Percentiles rank a stretch among this genome's conserved stretches.
Evolutionary conservation across 1,140 invertebrate genomes (phyloP).

Genomic region (Aplysia californica): DNA sequence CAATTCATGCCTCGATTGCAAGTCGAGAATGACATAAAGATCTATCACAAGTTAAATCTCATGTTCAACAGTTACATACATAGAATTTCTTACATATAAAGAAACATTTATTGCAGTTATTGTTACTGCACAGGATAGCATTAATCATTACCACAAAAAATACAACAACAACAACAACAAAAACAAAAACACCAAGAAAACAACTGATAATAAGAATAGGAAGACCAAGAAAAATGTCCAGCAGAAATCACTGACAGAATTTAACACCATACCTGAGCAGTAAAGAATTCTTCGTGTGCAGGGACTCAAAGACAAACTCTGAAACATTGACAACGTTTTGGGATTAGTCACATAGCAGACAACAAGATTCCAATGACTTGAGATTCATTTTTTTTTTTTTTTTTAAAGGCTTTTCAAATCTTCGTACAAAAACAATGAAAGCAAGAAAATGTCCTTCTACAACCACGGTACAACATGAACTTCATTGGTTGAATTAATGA

Average conservation of each 20-base stretch:
- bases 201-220: neutral
- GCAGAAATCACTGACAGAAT: neutral
- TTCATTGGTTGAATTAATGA: neutral
- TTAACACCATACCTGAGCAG: neutral
- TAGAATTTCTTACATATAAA: too few species aligned
- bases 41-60: too few species aligned
- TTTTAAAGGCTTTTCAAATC: neutral
- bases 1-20: too few species aligned
- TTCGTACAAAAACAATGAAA: neutral
- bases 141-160: neutral
- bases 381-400: too few species aligned
- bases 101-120: too few species aligned
- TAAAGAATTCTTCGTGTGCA: neutral
- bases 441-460: neutral
- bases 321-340: neutral
- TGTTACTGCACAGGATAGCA: neutral
- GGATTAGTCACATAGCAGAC: too few species aligned
- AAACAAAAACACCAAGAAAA: neutral
- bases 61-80: too few species aligned
- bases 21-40: too few species aligned
- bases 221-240: neutral
- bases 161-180: neutral
- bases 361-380: too few species aligned
- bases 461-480: neutral
- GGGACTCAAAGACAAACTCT: slow-evolving; percentile 19